phyloP scores from a whole-genome alignment of 2,888 invertebrate species.

The Pyrochroa serraticornis region DNA sequence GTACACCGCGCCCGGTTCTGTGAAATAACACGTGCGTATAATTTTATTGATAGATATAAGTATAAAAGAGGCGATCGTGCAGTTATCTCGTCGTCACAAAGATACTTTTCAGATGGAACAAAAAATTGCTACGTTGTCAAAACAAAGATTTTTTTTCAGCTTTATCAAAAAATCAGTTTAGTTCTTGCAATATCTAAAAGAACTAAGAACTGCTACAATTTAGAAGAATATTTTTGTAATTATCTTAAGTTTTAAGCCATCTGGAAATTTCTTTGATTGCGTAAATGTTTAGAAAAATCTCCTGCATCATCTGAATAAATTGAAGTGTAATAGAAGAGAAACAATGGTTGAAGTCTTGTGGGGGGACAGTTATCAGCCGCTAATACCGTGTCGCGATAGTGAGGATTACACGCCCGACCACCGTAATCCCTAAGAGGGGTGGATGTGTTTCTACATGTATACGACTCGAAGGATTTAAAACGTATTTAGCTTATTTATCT shows the following conservation, averaged over 20 bases:
- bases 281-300: too few relatives aligned
- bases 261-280: too few relatives aligned
- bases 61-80: slow-evolving; percentile 1
- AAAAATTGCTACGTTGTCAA: too few relatives aligned
- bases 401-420: slow-evolving; percentile 48
- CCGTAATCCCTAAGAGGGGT: slow-evolving; percentile 40
- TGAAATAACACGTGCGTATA: slow-evolving; percentile 26
- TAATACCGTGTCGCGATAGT: slow-evolving; percentile 47
- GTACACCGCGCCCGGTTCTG: slow-evolving; percentile 9
- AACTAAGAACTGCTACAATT: too few relatives aligned
- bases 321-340: slow-evolving; percentile 35
- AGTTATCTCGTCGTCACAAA: background rate
- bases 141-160: too few relatives aligned
- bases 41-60: slow-evolving; percentile 2
- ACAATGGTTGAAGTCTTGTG: slow-evolving; percentile 32
- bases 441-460: slow-evolving; percentile 27
- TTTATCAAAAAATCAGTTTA: too few relatives aligned
- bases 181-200: too few relatives aligned
- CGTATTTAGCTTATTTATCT: slow-evolving; percentile 19
- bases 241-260: too few relatives aligned
- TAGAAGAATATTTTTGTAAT: too few relatives aligned
- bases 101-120: background rate
- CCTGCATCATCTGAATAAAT: slow-evolving; percentile 6
- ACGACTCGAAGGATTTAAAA: slow-evolving; percentile 18
- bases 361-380: slow-evolving; percentile 44